A percentile compares a stretch with the other conserved stretches of the same genome.
phyloP scores from a whole-genome alignment of 2,113 vertebrate species.

The Parotia lawesii region DNA sequence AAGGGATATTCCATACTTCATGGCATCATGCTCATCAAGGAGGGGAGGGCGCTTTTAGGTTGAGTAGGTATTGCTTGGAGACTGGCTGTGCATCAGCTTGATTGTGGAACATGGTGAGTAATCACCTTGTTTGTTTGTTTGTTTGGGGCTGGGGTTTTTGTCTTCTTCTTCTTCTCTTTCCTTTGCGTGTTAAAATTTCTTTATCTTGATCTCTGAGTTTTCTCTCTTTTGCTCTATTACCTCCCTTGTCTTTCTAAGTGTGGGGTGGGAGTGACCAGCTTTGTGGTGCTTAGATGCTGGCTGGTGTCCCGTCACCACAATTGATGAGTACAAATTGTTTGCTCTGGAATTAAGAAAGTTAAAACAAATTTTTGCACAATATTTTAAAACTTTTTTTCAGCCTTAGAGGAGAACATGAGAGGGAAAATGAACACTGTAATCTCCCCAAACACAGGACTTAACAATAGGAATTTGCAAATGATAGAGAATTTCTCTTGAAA shows the following conservation, averaged over 20 bases:
- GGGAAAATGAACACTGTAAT: not conserved
- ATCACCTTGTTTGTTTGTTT: fast-evolving
- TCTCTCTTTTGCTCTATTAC: not conserved
- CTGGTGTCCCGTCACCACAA: not conserved
- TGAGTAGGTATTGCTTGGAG: not conserved
- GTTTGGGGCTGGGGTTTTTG: fast-evolving
- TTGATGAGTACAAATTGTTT: not conserved
- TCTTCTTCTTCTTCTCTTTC: not conserved
- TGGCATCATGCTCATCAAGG: not conserved
- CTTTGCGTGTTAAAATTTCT: not conserved
- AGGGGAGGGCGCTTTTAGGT: fast-evolving
- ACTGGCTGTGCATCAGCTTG: not conserved
- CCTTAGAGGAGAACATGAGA: not conserved
- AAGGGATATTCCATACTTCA: not conserved
- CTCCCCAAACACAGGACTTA: fast-evolving
- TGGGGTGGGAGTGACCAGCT: fast-evolving
- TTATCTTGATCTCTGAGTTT: not conserved
- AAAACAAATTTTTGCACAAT: not conserved
- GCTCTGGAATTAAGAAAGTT: not conserved
- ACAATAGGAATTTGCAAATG: fast-evolving
- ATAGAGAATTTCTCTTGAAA: not conserved
- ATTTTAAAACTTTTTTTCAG: not conserved
- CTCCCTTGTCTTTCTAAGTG: not conserved
- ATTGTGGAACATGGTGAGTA: not conserved
- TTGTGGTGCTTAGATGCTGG: not conserved